A percentile compares a stretch with the other conserved stretches of the same genome.
Evolutionary conservation across 2,797 vertebrate species (phyloP).

Genomic region (Alcedo quadribrachys): DNA sequence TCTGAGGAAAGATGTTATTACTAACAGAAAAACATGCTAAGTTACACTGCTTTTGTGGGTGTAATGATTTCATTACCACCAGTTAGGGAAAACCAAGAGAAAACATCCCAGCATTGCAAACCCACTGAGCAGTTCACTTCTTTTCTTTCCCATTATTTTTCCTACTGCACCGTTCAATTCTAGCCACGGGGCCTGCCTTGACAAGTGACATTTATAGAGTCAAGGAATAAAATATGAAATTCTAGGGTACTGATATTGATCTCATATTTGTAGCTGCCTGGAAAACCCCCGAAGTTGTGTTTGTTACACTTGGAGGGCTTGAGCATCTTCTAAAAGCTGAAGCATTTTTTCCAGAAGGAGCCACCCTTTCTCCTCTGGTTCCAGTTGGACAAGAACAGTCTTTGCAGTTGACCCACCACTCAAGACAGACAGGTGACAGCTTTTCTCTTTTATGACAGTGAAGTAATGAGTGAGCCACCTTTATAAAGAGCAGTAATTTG

Average conservation of each 20-base stretch:
- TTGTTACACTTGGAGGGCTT: not conserved
- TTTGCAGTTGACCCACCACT: not conserved
- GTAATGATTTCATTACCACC: not conserved
- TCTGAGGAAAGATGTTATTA: not conserved
- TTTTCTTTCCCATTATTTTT: not conserved
- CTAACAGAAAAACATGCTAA: not conserved
- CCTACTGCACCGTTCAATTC: not conserved
- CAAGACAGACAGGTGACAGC: not conserved
- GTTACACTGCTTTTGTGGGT: not conserved
- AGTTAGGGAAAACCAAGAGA: not conserved
- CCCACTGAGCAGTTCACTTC: not conserved
- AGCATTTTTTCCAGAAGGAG: fast-evolving
- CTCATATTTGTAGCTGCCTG: not conserved
- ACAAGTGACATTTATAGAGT: not conserved
- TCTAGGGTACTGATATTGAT: not conserved
- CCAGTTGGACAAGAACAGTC: not conserved
- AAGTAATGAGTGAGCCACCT: not conserved
- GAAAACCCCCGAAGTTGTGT: not conserved
- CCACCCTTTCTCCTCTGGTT: not conserved
- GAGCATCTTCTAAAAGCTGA: not conserved
- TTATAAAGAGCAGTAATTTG: not conserved
- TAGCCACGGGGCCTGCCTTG: not conserved
- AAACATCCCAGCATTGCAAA: not conserved
- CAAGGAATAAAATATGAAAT: not conserved
- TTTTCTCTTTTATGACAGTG: not conserved